phyloP scores from a whole-genome alignment of 37 sponge, comb jelly and placozoan species.

The Aplysina aerophoba region DNA sequence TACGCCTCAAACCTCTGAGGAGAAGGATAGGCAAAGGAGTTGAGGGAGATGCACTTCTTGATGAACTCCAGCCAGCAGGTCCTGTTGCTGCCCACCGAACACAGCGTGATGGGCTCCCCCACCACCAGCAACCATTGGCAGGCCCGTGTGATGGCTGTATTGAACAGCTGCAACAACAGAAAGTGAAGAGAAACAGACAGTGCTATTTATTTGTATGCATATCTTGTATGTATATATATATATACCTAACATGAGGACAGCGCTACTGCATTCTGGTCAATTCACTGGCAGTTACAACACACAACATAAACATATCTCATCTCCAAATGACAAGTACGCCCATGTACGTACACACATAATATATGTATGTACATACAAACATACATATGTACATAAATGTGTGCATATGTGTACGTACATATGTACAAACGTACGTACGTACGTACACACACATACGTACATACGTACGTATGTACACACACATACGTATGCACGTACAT shows the following conservation, averaged over 20 bases:
- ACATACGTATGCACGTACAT: too few species aligned
- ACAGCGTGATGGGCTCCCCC: conserved; percentile 91
- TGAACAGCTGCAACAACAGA: conserved; percentile 77
- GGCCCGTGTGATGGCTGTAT: conserved; percentile 91
- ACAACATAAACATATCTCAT: neutral
- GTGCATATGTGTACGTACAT: neutral
- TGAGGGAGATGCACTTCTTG: conserved; percentile 49
- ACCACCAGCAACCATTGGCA: conserved; percentile 81
- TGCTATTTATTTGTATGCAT: too few species aligned
- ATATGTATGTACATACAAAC: too few species aligned
- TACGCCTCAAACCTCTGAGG: conserved; percentile 51
- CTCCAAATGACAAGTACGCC: too few species aligned
- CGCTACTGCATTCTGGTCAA: too few species aligned
- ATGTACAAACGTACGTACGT: neutral
- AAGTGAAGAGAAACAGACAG: neutral
- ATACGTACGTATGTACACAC: too few species aligned
- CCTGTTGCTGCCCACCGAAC: conserved; percentile 85
- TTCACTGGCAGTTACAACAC: neutral
- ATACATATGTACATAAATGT: too few species aligned
- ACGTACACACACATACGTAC: neutral
- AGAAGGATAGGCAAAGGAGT: conserved; percentile 58
- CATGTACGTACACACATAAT: neutral
- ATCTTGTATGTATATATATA: too few species aligned
- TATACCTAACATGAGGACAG: too few species aligned
- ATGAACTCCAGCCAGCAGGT: conserved; percentile 88